phyloP scores from a whole-genome alignment of 2,797 vertebrate species.

The Pseudopleuronectes americanus region DNA sequence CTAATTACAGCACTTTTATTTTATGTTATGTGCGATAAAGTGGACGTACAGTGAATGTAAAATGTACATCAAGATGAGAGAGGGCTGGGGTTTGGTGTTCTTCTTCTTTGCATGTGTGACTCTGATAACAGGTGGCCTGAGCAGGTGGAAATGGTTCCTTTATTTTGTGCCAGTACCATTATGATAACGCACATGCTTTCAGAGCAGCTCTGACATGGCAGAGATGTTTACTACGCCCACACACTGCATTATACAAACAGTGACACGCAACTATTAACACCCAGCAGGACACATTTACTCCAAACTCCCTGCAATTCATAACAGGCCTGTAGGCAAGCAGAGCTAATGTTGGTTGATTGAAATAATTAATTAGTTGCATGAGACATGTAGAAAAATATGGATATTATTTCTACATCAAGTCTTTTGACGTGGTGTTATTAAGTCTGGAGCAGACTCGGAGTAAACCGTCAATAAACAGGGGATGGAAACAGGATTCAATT shows the following conservation, averaged over 20 bases:
- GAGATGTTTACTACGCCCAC: slow-evolving; percentile 26
- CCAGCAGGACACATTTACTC: neutral
- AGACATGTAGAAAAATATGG: no score
- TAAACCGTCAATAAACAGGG: no score
- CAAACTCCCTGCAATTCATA: no score
- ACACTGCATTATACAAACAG: neutral
- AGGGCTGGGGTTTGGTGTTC: neutral
- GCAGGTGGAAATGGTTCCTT: neutral
- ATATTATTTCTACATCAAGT: no score
- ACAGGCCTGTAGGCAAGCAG: no score
- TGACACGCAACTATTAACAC: neutral
- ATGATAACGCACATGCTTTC: neutral
- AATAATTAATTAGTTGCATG: no score
- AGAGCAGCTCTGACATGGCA: slow-evolving; percentile 1
- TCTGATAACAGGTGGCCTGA: neutral
- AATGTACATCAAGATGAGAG: neutral
- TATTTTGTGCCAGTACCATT: neutral
- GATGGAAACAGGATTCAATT: no score
- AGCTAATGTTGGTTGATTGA: no score
- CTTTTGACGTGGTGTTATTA: neutral
- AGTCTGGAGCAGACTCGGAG: neutral
- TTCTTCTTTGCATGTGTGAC: neutral
- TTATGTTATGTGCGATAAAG: neutral
- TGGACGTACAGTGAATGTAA: neutral
- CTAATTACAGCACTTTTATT: neutral